Evolutionary conservation across 1,140 invertebrate species (phyloP).

Genomic region (Drosophila willistoni): DNA sequence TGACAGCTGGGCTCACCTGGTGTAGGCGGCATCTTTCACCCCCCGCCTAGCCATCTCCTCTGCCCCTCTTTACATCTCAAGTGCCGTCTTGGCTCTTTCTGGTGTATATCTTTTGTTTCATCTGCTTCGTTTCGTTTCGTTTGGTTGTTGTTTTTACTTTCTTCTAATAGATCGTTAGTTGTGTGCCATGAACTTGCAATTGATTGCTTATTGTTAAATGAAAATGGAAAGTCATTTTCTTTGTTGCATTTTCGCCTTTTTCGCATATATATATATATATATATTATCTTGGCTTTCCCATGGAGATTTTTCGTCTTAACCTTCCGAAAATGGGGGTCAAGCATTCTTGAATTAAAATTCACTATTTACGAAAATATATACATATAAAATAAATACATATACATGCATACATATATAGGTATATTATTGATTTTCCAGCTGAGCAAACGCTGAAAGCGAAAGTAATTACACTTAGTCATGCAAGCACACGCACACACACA

Average conservation of each 20-base stretch:
- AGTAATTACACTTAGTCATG: conserved; percentile 70
- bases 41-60: conserved; percentile 14
- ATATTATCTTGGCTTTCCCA: conserved; percentile 30
- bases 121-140: conserved; percentile 35
- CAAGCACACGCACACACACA: conserved; percentile 34
- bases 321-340: conserved; percentile 31
- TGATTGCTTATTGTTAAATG: conserved; percentile 81
- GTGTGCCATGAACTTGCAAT: conserved; percentile 78
- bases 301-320: conserved; percentile 2
- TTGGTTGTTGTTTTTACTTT: conserved; percentile 79
- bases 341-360: conserved; percentile 52
- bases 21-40: conserved; percentile 45
- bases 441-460: conserved; percentile 66
- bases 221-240: conserved; percentile 79
- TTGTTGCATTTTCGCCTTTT: conserved; percentile 42
- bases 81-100: conserved; percentile 24
- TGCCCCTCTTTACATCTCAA: neutral
- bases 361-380: neutral
- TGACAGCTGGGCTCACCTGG: conserved; percentile 73
- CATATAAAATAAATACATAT: too few relatives aligned
- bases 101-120: conserved; percentile 47
- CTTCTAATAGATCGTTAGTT: conserved; percentile 81
- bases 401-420: neutral
- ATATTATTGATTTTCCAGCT: conserved; percentile 66
- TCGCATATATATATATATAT: too few relatives aligned